These are phyloP conservation scores for Eledone cirrhosa DNA, from an alignment of 2,888 invertebrate genomes.

Conservation along the genomic window DNA sequence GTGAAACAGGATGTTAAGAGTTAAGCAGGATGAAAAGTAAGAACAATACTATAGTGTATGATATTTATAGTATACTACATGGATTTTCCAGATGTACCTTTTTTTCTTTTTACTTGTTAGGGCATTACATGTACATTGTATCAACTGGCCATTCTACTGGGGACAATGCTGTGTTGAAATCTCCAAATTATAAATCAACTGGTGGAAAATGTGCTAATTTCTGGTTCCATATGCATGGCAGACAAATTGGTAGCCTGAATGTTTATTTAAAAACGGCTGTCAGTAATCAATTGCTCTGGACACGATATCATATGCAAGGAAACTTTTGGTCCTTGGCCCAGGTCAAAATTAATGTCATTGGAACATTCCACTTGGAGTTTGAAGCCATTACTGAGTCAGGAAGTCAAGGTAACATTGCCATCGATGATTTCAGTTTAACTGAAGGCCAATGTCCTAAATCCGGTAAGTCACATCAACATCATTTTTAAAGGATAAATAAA, in stretches of 20 bases:
- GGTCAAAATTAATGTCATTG: constrained; percentile 45
- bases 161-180: constrained; percentile 67
- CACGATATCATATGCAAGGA: constrained; percentile 53
- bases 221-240: constrained; percentile 61
- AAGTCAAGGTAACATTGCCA: constrained; percentile 60
- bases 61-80: no score
- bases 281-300: constrained; percentile 46
- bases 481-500: constrained; percentile 50
- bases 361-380: constrained; percentile 54
- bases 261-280: constrained; percentile 36
- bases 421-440: constrained; percentile 61
- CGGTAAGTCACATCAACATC: constrained; percentile 46
- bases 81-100: no score
- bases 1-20: no score
- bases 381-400: constrained; percentile 57
- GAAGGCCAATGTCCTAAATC: constrained; percentile 51
- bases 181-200: constrained; percentile 41
- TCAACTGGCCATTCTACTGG: constrained; percentile 71
- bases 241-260: constrained; percentile 47
- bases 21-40: no score
- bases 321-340: constrained; percentile 54
- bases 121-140: constrained; percentile 58
- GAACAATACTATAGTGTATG: no score
- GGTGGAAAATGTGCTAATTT: constrained; percentile 55
- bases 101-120: constrained; percentile 35